phyloP scores from a whole-genome alignment of 2,113 vertebrate genomes.

The Nettapus auritus region DNA sequence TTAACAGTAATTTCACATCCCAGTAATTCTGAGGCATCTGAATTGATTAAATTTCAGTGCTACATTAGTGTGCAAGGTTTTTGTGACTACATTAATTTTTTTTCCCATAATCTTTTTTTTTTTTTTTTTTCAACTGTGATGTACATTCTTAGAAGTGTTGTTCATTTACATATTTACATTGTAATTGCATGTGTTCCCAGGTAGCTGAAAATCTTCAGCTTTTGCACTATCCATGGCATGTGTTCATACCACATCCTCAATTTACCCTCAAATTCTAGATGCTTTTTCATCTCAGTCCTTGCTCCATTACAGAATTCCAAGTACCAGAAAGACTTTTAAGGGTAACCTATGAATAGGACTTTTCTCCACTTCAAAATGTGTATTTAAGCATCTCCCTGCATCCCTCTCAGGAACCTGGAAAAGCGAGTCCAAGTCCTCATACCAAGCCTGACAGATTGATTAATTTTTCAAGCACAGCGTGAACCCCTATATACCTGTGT shows the following conservation, averaged over 20 bases:
- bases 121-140: background rate
- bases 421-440: background rate
- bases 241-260: background rate
- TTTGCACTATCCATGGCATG: background rate
- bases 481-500: background rate
- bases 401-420: background rate
- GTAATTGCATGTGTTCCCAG: background rate
- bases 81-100: background rate
- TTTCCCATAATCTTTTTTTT: background rate
- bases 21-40: background rate
- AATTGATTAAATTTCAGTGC: background rate
- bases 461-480: background rate
- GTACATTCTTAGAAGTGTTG: background rate
- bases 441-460: background rate
- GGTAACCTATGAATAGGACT: background rate
- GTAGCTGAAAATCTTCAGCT: background rate
- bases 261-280: background rate
- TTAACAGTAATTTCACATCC: background rate
- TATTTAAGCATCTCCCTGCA: background rate
- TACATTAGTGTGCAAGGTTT: background rate
- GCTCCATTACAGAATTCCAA: background rate
- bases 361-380: background rate
- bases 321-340: background rate
- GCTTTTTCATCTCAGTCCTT: background rate
- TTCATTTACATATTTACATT: constrained; percentile 1